Conservation (phyloP, 2,888 invertebrate genomes). For the Hirtodrosophila alboralis region DNA sequence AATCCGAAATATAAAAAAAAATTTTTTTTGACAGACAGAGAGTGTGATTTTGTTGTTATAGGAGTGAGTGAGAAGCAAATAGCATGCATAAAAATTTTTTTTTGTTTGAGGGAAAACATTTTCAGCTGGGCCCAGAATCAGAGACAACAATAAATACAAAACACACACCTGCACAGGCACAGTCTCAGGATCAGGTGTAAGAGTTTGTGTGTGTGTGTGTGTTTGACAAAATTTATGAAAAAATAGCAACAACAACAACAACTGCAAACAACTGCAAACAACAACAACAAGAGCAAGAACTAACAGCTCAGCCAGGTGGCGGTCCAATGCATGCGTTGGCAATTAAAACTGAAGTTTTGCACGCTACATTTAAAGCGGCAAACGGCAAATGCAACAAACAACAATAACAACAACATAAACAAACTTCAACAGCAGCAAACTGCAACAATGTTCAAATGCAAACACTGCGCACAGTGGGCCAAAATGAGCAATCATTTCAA, state of each 20-base stretch:
- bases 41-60: neutral
- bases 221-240: conserved; percentile 65
- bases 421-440: conserved; percentile 14
- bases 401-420: conserved; percentile 42
- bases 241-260: conserved; percentile 30
- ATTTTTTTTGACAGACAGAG: neutral
- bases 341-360: conserved; percentile 77
- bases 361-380: conserved; percentile 74
- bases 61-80: neutral
- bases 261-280: neutral
- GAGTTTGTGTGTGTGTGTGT: conserved; percentile 24
- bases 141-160: conserved; percentile 32
- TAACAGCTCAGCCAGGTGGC: conserved; percentile 58
- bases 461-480: conserved; percentile 36
- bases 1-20: conserved; percentile 8
- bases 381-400: conserved; percentile 50
- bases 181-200: conserved; percentile 26
- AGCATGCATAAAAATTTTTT: neutral
- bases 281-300: conserved; percentile 8
- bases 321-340: conserved; percentile 75
- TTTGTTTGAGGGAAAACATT: conserved; percentile 19
- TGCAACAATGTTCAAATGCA: conserved; percentile 72
- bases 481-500: no score
- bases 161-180: conserved; percentile 6
- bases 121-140: conserved; percentile 14